Base-by-base conservation (phyloP, 2,888 invertebrate genomes). In the Trachelus troglodyta region DNA sequence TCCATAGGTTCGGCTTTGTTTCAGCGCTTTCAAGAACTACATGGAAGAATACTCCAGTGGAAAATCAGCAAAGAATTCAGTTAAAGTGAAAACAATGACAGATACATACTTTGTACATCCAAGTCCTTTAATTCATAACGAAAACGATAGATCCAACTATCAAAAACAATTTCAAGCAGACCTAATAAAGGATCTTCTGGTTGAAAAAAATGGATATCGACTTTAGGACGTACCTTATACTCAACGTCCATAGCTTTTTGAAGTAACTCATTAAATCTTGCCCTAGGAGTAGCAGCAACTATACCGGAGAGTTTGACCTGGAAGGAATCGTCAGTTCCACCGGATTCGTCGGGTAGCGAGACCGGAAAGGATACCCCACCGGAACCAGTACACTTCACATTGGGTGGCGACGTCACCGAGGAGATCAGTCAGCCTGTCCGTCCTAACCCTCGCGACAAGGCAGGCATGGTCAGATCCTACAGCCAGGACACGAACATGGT, bases 341-440 rank as follows among this genome's bases (percentile, higher is more conserved):
- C 93, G 11, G 93, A 94, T 85, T 94, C 94, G 1, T 94, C 94
- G 34, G 93, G 93, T 82, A 94, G 94, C 83, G 94, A 94, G 82
- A 92, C 92, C 15, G 93, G 93, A 76, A 93, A 93, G 85, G 93
- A 92, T 11, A 90, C 91, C 15, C 90, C 90, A 12, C 90, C 91
- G n/a, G 91, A 91, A 82, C 82, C 80, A 9, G 90, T 91, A 11
- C 90, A 89, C 76, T 90, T 91, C 79, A 90, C 87, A 23, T 84
- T 91, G 30, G 90, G 90, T 73, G 90, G 90, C 33, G 87, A 85
- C 4, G 80, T 78, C 56, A 88, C 85, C 37, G 86, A 87, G 33
- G 83, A 81, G 11, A 74, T 75, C 69, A 81, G 73, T 12, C 56
- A 23, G 6, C 15, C 23, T 56, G 56, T 23, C 23, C 56, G 56